Percentiles rank a stretch among this genome's conserved stretches.
phyloP scores from a whole-genome alignment of 2,113 vertebrate species.

The Gymnarchus niloticus region DNA sequence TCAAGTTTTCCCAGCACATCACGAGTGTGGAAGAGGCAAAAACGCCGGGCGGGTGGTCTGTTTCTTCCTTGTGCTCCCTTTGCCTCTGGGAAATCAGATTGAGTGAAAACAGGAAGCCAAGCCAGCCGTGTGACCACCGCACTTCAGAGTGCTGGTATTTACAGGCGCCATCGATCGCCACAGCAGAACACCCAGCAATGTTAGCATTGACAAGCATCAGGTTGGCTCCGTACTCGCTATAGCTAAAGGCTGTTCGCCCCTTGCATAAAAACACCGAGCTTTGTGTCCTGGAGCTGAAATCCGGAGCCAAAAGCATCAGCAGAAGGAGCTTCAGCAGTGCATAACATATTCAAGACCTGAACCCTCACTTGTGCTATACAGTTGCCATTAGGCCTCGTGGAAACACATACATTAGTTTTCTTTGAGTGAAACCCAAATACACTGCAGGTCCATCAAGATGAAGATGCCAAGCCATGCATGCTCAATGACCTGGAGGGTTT shows the following conservation, averaged over 20 bases:
- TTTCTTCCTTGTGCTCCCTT: not conserved
- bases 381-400: not conserved
- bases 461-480: not conserved
- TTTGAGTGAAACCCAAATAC: not conserved
- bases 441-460: not conserved
- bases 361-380: not conserved
- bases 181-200: not conserved
- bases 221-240: not conserved
- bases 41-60: not conserved
- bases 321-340: not conserved
- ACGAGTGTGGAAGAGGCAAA: not conserved
- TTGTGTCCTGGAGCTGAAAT: not conserved
- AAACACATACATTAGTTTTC: not conserved
- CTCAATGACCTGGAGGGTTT: not conserved
- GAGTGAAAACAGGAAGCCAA: slow-evolving; percentile 69
- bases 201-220: not conserved
- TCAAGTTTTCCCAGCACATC: not conserved
- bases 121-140: slow-evolving; percentile 54
- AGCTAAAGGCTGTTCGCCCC: not conserved
- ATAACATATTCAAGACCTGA: not conserved
- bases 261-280: not conserved
- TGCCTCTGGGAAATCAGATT: slow-evolving; percentile 54
- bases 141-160: slow-evolving; percentile 54
- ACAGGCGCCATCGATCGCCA: slow-evolving; percentile 16
- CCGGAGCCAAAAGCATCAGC: not conserved